Conservation (phyloP, 2,888 invertebrate species). For the Chrysomela aeneicollis region DNA sequence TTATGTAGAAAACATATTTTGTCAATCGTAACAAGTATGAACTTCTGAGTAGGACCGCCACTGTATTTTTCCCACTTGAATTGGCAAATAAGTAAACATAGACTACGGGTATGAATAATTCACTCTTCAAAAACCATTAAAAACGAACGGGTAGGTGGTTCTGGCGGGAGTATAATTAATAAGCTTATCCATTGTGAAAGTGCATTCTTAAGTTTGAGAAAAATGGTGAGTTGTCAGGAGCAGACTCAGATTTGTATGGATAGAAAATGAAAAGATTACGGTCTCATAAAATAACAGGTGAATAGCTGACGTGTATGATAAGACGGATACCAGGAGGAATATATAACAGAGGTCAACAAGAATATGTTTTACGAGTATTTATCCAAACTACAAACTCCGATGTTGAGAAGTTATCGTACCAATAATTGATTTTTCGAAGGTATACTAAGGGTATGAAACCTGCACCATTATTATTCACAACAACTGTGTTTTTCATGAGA, state of each 20-base stretch:
- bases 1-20: no score
- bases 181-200: conserved; percentile 18
- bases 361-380: no score
- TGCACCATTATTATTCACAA: no score
- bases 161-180: conserved; percentile 22
- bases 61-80: neutral
- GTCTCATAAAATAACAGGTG: conserved; percentile 10
- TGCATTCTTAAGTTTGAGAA: conserved; percentile 22
- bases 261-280: conserved; percentile 6
- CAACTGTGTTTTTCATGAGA: no score
- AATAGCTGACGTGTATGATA: no score
- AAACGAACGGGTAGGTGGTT: conserved; percentile 22
- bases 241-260: conserved; percentile 8
- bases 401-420: no score
- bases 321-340: no score
- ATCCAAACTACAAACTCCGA: no score
- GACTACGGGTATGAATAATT: conserved; percentile 5
- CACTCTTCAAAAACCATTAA: conserved; percentile 13
- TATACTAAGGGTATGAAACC: no score
- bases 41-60: no score
- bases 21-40: no score
- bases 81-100: conserved; percentile 21
- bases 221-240: conserved; percentile 21
- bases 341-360: neutral
- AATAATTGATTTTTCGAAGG: no score